Evolutionary conservation across 2,888 invertebrate species (phyloP).

Genomic region (Spisula solida): DNA sequence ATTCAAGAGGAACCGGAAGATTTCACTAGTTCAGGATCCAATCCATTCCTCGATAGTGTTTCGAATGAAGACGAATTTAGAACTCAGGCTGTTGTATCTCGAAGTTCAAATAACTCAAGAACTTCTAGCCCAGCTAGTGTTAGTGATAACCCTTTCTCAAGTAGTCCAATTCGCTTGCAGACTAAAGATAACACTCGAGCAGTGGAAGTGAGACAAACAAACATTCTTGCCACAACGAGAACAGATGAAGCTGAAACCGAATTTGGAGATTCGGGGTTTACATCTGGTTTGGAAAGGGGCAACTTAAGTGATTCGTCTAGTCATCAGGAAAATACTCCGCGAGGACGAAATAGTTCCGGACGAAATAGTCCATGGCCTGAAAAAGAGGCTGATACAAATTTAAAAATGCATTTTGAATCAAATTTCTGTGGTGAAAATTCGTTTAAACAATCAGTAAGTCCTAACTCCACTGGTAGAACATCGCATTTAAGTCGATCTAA

Average conservation of each 20-base stretch:
- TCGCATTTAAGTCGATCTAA: neutral
- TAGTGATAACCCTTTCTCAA: conserved; percentile 67
- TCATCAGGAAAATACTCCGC: conserved; percentile 54
- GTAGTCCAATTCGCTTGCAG: conserved; percentile 16
- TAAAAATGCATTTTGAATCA: conserved; percentile 72
- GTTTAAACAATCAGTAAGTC: neutral
- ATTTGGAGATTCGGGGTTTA: conserved; percentile 67
- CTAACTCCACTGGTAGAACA: neutral
- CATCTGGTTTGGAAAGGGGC: conserved; percentile 60
- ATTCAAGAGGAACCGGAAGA: conserved; percentile 80
- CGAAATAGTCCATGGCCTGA: conserved; percentile 70
- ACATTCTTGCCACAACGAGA: conserved; percentile 34
- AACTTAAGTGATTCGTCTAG: conserved; percentile 62
- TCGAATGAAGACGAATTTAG: conserved; percentile 71
- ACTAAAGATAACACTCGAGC: conserved; percentile 11
- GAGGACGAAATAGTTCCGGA: conserved; percentile 37
- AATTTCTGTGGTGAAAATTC: conserved; percentile 61
- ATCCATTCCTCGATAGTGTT: conserved; percentile 61
- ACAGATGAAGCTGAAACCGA: conserved; percentile 55
- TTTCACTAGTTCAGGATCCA: conserved; percentile 69
- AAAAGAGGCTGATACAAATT: conserved; percentile 43
- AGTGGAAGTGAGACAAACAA: neutral
- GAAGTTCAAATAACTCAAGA: conserved; percentile 63
- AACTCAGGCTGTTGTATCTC: conserved; percentile 75
- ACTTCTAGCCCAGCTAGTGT: conserved; percentile 67